Evolutionary conservation across 2,888 invertebrate species (phyloP).

Genomic region (Lydus trimaculatus): DNA sequence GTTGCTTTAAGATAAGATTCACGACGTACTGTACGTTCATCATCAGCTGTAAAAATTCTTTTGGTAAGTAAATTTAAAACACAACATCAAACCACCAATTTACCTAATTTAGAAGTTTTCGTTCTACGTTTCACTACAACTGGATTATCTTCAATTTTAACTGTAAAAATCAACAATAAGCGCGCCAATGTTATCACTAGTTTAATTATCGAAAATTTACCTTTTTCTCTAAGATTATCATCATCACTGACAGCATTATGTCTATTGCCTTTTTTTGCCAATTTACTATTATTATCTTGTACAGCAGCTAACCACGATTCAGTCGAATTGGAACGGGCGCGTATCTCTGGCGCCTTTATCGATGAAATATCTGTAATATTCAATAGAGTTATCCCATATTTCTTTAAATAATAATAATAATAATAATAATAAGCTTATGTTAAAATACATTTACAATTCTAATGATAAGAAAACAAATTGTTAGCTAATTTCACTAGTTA

Average conservation of each 20-base stretch:
- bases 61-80: slow-evolving; percentile 12
- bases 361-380: slow-evolving; percentile 48
- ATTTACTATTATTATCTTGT: slow-evolving; percentile 38
- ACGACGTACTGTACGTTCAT: slow-evolving; percentile 85
- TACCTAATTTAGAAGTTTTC: slow-evolving; percentile 60
- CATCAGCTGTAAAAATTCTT: slow-evolving; percentile 67
- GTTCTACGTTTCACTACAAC: slow-evolving; percentile 58
- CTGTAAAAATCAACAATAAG: slow-evolving; percentile 37
- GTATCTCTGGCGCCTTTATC: slow-evolving; percentile 55
- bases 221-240: slow-evolving; percentile 33
- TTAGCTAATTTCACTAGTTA: background rate
- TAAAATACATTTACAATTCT: background rate
- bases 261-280: slow-evolving; percentile 36
- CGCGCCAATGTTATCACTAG: background rate
- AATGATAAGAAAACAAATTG: background rate
- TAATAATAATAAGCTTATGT: background rate
- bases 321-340: slow-evolving; percentile 66
- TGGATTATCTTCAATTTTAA: slow-evolving; percentile 48
- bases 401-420: background rate
- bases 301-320: slow-evolving; percentile 62
- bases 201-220: slow-evolving; percentile 19
- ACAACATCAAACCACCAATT: slow-evolving; percentile 22
- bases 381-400: too few relatives aligned
- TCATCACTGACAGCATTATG: slow-evolving; percentile 37
- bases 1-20: slow-evolving; percentile 96